Conservation (phyloP, 2,888 invertebrate species). For the Campaea margaritaria region DNA sequence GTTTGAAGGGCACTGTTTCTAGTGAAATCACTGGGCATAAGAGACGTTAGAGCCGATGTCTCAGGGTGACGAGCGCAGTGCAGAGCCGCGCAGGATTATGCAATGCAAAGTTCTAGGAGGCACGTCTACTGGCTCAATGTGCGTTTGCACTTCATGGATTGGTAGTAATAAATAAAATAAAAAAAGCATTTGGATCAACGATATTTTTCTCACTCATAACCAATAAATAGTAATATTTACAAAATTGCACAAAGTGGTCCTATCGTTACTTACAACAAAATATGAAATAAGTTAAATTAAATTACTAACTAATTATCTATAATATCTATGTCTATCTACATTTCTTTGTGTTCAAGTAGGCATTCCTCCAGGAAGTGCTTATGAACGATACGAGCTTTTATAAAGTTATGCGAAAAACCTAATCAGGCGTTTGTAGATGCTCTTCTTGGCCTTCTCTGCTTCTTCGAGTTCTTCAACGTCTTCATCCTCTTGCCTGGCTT, state of each 20-base stretch:
- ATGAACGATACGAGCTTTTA: slow-evolving; percentile 35
- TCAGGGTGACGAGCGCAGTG: too few relatives aligned
- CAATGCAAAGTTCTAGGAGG: too few relatives aligned
- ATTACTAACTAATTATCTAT: too few relatives aligned
- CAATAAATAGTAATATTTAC: slow-evolving; percentile 66
- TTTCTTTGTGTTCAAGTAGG: slow-evolving; percentile 54
- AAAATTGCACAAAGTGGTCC: slow-evolving; percentile 82
- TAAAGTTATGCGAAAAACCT: slow-evolving; percentile 57
- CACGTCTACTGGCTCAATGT: too few relatives aligned
- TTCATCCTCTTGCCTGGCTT: slow-evolving; percentile 28
- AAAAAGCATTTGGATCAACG: slow-evolving; percentile 39
- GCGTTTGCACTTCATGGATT: too few relatives aligned
- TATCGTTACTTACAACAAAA: slow-evolving; percentile 53
- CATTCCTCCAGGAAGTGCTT: slow-evolving; percentile 60
- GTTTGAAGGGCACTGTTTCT: too few relatives aligned
- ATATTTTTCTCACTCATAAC: slow-evolving; percentile 43
- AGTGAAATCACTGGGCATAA: too few relatives aligned
- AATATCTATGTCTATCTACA: slow-evolving; percentile 33
- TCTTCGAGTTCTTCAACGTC: slow-evolving; percentile 35
- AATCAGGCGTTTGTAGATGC: slow-evolving; percentile 59
- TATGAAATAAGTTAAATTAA: slow-evolving; percentile 36
- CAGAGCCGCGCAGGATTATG: too few relatives aligned
- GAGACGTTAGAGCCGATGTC: too few relatives aligned
- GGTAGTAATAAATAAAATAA: slow-evolving; percentile 3
- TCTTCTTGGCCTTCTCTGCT: slow-evolving; percentile 40